Percentiles rank a stretch among this genome's conserved stretches.
Evolutionary conservation across 2,113 vertebrate species (phyloP).

Genomic region (Microcebus murinus): DNA sequence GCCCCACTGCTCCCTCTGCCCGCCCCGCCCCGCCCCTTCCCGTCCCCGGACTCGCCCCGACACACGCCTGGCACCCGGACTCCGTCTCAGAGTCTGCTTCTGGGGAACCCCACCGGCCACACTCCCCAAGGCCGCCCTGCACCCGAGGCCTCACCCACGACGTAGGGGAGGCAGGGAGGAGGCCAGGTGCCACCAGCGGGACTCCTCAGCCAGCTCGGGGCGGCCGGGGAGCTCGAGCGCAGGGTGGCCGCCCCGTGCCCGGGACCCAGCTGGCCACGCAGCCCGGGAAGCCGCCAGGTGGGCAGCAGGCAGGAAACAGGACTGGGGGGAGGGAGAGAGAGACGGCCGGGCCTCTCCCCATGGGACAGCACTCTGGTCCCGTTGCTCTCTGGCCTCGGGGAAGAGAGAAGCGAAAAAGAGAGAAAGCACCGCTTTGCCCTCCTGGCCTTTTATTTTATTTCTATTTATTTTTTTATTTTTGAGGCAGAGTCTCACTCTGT

Average conservation of each 20-base stretch:
- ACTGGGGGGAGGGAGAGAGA: not conserved
- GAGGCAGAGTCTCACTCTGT: too few species aligned
- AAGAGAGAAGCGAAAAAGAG: not conserved
- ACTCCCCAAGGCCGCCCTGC: not conserved
- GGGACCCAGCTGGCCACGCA: not conserved
- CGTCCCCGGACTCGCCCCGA: not conserved
- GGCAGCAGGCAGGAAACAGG: not conserved
- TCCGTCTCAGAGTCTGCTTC: not conserved
- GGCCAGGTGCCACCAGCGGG: accelerated
- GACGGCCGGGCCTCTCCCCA: not conserved
- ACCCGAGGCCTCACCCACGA: not conserved
- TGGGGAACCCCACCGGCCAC: not conserved
- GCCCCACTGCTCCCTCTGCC: not conserved
- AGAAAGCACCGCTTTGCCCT: not conserved
- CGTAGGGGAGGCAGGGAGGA: too few species aligned
- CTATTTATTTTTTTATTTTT: too few species aligned
- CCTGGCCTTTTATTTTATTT: not conserved
- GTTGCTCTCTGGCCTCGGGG: not conserved
- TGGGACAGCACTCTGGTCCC: accelerated
- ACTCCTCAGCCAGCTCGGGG: too few species aligned
- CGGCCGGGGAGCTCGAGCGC: not conserved
- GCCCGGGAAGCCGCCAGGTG: too few species aligned
- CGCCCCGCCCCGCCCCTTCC: not conserved
- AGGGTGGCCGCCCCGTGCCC: not conserved
- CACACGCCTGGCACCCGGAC: not conserved